phyloP scores from a whole-genome alignment of 1,140 invertebrate genomes.

The Lepidurus packardi region DNA sequence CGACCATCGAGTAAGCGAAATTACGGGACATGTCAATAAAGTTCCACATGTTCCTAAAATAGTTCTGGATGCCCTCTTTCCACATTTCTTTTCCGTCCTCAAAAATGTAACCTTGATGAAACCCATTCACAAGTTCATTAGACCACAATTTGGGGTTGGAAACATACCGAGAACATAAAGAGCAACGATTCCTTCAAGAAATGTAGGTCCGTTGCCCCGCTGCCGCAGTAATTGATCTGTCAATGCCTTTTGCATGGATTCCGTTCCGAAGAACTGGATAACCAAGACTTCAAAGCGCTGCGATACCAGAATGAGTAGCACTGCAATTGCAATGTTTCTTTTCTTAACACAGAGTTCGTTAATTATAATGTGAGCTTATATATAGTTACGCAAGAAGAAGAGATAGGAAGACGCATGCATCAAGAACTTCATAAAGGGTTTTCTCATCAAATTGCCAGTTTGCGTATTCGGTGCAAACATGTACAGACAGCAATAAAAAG shows the following conservation, averaged over 20 bases:
- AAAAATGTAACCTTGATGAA: constrained; percentile 71
- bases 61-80: constrained; percentile 71
- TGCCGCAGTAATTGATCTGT: constrained; percentile 58
- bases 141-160: background rate
- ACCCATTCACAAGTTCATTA: constrained; percentile 25
- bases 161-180: constrained; percentile 66
- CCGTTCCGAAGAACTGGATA: constrained; percentile 63
- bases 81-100: constrained; percentile 85
- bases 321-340: constrained; percentile 47
- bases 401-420: constrained; percentile 85
- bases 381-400: constrained; percentile 70
- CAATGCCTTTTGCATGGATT: constrained; percentile 55
- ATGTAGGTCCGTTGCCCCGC: constrained; percentile 68
- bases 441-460: constrained; percentile 70
- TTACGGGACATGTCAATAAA: constrained; percentile 90
- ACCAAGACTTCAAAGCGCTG: constrained; percentile 72
- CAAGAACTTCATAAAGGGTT: constrained; percentile 92
- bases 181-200: constrained; percentile 68
- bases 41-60: constrained; percentile 91
- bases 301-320: constrained; percentile 76
- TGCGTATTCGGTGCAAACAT: constrained; percentile 69
- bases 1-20: constrained; percentile 71
- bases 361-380: background rate
- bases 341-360: background rate
- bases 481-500: constrained; percentile 75